These are phyloP conservation scores for Apostichopus californicus DNA, from an alignment of 35 echinoderm and acorn worm species.

Conservation along the genomic window DNA sequence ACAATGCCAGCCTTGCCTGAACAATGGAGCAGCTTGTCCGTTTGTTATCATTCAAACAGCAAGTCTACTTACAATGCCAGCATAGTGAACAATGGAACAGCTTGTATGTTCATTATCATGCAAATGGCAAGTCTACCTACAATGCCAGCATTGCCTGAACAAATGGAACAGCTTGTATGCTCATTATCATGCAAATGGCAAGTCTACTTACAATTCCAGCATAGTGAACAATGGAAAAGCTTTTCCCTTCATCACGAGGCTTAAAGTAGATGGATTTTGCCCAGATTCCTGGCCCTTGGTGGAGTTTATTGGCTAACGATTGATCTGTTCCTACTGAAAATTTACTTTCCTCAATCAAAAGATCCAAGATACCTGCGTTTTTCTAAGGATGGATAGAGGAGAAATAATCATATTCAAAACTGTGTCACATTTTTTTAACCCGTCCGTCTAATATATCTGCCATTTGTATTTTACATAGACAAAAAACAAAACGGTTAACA, in stretches of 20 bases:
- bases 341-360: constrained; percentile 95
- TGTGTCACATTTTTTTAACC: too few species aligned
- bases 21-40: too few species aligned
- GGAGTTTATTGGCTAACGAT: constrained; percentile 92
- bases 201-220: constrained; percentile 83
- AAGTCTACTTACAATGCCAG: constrained; percentile 77
- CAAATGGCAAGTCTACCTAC: too few species aligned
- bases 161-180: too few species aligned
- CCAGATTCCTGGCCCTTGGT: constrained; percentile 73
- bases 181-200: not conserved
- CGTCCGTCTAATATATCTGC: too few species aligned
- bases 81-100: constrained; percentile 91
- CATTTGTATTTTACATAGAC: too few species aligned
- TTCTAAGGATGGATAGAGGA: constrained; percentile 37
- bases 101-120: constrained; percentile 60
- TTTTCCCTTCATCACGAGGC: constrained; percentile 77
- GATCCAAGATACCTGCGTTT: constrained; percentile 80
- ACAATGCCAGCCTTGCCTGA: too few species aligned
- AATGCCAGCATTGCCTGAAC: too few species aligned
- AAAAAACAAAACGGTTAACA: too few species aligned
- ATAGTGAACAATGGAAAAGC: constrained; percentile 90
- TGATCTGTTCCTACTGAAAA: constrained; percentile 81
- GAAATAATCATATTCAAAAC: too few species aligned
- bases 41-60: not conserved
- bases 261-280: constrained; percentile 83